Base-by-base conservation (phyloP, 2,888 invertebrate species). In the Rugalucina vietnamica region DNA sequence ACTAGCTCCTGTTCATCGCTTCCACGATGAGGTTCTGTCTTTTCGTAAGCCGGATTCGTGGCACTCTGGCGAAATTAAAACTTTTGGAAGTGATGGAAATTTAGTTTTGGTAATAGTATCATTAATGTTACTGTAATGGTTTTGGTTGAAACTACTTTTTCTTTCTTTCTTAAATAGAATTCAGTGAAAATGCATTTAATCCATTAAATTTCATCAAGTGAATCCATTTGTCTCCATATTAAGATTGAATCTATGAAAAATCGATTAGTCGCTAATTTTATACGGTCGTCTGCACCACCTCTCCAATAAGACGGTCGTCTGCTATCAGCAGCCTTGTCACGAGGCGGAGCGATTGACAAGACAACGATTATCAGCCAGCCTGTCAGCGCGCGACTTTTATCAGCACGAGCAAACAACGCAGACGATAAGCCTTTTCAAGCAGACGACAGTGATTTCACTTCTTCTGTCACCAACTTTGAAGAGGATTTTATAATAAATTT, bases 311-410 rank as follows among this genome's bases (percentile, higher is more conserved):
- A 65, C 34, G 21, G 18, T 24, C 34, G 65, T 65, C 34, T 65
- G 34, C 4, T 65, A 65, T 65, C 65, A 32, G 65, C 65, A 65
- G 18, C 34, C 34, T 65, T 29, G 43, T 32, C 12, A 32, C 32
- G 14, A n/a, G 65, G 65, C 65, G 65, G n/a, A 14, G n/a, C 82
- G 85, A 85, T 85, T 85, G 85, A 82, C 85, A 82, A 70, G 36
- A 73, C 72, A 50, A 37, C 57, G 74, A 76, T 79, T 76, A 72
- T 60, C 69, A 32, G 76, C 74, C 39, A 76, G 76, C 85, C 85
- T 79, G 79, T 85, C 82, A 85, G 57, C 79, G 85, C 79, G 82
- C 82, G 85, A 79, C 76, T 54, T 79, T 79, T 49, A 76, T 82
- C 57, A 70, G 65, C 34, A 24, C 65, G 65, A 34, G 65, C 65